These are phyloP conservation scores for Monopis laevigella DNA, from an alignment of 2,888 invertebrate genomes.

Conservation along the genomic window DNA sequence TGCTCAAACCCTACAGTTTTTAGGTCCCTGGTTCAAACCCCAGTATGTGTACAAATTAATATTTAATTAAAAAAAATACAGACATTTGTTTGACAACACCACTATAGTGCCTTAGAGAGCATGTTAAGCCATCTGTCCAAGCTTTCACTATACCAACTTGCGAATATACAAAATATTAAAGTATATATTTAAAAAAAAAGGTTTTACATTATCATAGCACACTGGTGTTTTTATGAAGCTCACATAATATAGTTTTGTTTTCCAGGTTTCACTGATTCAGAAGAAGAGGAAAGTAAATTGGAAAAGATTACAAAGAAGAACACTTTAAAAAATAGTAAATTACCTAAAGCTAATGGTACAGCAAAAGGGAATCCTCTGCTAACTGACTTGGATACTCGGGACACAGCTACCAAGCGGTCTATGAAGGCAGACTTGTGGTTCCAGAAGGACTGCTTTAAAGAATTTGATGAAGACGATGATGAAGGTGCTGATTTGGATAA, in stretches of 20 bases:
- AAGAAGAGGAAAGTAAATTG: conserved; percentile 51
- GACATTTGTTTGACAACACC: too few relatives aligned
- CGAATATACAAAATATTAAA: too few relatives aligned
- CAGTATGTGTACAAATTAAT: too few relatives aligned
- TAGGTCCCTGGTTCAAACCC: too few relatives aligned
- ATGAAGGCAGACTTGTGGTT: conserved; percentile 89
- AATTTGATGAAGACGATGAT: conserved; percentile 82
- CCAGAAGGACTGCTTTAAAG: conserved; percentile 84
- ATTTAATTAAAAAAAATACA: too few relatives aligned
- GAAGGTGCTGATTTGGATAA: conserved; percentile 89
- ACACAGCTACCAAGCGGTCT: conserved; percentile 75
- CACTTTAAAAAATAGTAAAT: conserved; percentile 43
- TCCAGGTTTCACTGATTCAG: conserved; percentile 73
- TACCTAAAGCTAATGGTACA: conserved; percentile 26
- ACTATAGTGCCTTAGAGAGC: too few relatives aligned
- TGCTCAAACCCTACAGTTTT: too few relatives aligned
- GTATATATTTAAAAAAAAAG: too few relatives aligned
- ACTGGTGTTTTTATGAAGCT: too few relatives aligned
- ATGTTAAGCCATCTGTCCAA: too few relatives aligned
- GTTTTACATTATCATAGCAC: too few relatives aligned
- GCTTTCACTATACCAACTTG: too few relatives aligned
- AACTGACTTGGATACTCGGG: conserved; percentile 81
- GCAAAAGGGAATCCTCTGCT: conserved; percentile 74
- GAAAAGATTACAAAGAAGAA: conserved; percentile 50
- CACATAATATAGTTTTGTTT: conserved; percentile 16